Conservation (phyloP, 23 tunicate species). For the Ciona savignyi region DNA sequence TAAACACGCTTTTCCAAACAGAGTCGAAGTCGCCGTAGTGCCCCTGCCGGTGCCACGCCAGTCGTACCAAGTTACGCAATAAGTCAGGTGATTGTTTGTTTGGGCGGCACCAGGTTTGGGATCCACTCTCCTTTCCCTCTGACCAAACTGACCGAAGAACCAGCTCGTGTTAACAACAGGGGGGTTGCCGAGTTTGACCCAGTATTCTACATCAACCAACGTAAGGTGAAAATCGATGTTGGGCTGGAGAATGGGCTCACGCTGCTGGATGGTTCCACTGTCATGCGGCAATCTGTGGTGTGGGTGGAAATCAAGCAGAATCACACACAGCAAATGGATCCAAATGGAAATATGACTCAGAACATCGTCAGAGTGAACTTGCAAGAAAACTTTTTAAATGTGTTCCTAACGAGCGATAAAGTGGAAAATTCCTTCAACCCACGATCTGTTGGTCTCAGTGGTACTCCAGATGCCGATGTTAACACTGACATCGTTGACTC, state of each 20-base stretch:
- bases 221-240: conserved; percentile 2
- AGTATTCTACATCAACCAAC: conserved; percentile 5
- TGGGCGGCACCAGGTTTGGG: neutral
- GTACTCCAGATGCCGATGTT: conserved; percentile 11
- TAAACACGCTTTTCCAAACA: neutral
- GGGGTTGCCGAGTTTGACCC: conserved; percentile 16
- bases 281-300: conserved; percentile 7
- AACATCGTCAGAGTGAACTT: conserved; percentile 12
- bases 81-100: conserved; percentile 2
- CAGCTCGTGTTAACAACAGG: conserved; percentile 1
- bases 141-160: conserved; percentile 4
- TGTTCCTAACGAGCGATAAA: conserved; percentile 18
- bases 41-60: neutral
- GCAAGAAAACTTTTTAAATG: conserved; percentile 2
- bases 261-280: conserved; percentile 8
- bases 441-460: neutral
- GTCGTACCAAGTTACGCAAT: conserved; percentile 6
- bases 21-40: conserved; percentile 3
- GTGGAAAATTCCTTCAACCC: neutral
- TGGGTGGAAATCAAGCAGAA: conserved; percentile 22
- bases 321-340: conserved; percentile 1
- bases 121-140: conserved; percentile 1
- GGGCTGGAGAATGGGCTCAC: conserved; percentile 25
- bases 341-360: neutral
- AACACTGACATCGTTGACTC: conserved; percentile 13